Base-by-base conservation (phyloP, 2,113 vertebrate genomes). In the Proterorhinus semilunaris region DNA sequence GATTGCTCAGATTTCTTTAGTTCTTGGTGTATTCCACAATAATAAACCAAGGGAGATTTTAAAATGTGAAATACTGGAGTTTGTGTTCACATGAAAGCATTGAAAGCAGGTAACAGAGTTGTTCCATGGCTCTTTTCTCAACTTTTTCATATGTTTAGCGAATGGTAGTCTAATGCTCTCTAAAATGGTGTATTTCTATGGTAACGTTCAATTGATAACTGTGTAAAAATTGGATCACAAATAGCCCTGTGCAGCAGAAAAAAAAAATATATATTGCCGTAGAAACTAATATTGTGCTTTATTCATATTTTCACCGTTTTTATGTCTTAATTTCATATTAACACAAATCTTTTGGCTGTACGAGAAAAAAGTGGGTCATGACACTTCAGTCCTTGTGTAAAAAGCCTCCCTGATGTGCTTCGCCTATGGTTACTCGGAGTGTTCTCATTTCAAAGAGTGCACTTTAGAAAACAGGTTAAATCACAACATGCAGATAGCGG, bases 401-500 rank as follows among this genome's bases (percentile, higher is more conserved):
- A 44, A 61, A 59, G 6, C 13, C 42, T 9, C 36, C 42, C 58
- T 45, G 42, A 16, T n/a, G 58, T 42, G 50, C 63, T 15, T 61
- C 63, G 21, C 27, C 0, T 12, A 57, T 42, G 11, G 58, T 54
- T 63, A 21, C 69, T 62, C 21, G 71, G 71, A 13, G 63, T 71
- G 69, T 72, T 65, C 12, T 74, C 54, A 52, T 57, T 79, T 67
- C 47, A 65, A 48, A 66, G 45, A 21, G 50, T 8, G 44, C 13
- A 5, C 58, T 61, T 61, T n/a, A 61, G 27, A 61, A 52, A 74
- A 46, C 51, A 13, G 27, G 62, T 59, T 71, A 57, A 66, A 74
- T 73, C 48, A 10, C 36, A 68, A 48, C 17, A 64, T 51, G 43
- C 52, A 67, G 68, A 66, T 55, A 42, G 11, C 68, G 51, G 43